Evolutionary conservation across 1,140 invertebrate species (phyloP), one percentile per base, ranked within the genome.

Genomic region (Dolichoris vasculosae): DNA sequence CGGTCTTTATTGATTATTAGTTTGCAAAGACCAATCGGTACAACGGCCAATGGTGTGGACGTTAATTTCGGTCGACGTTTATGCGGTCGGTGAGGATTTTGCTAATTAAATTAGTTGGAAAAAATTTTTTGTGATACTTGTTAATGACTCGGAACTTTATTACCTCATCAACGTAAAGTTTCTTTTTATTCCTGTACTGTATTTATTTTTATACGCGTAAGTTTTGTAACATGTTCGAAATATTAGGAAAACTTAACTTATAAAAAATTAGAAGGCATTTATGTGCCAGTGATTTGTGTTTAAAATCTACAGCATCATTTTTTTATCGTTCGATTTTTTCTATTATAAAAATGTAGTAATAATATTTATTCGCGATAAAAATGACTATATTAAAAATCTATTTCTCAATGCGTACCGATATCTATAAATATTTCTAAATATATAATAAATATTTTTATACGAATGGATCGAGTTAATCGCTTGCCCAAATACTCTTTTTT

Each of bases 231-330:
- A 59, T 59, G 11, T 59, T 59, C 23, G 55, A 8, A 20, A 59
- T 20, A 3, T 20, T 17, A 59, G 17, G 23, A 20, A 59, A 59
- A 17, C 23, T 59, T 59, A 59, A 59, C 55, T 8, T 59, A 59
- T n/a, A n/a, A n/a, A n/a, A n/a, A 75, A 75, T 30, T 75, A 9
- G 43, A 75, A 46, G 71, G 48, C 38, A 48, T 75, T 75, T 75
- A 75, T 48, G 32, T 15, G 17, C 26, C 17, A 48, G 48, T 75
- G 1, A 75, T 75, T 69, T 69, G 13, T 23, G 40, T 69, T 69
- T 69, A 0, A 69, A 38, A 69, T 69, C 40, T 20, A 69, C 23
- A 30, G 67, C 15, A 17, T 15, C 23, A 8, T 20, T 20, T 69
- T 69, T n/a, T n/a, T n/a, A n/a, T n/a, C n/a, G n/a, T n/a, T n/a